These are phyloP conservation scores for Psittacula echo DNA, from an alignment of 2,797 vertebrate species.

Conservation along the genomic window DNA sequence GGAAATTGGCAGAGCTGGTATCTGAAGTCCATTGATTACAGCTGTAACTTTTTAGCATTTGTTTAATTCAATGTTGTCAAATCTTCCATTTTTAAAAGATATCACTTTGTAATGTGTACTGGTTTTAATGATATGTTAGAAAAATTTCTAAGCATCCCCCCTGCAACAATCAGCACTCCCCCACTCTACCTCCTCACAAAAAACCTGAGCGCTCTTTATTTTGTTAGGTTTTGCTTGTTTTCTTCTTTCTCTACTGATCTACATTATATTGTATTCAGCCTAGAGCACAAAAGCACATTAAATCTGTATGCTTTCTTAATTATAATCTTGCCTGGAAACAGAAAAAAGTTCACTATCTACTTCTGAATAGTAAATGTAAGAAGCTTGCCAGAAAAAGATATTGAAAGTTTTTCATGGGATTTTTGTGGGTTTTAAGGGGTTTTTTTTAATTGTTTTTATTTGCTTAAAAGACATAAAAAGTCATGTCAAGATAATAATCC, in stretches of 20 bases:
- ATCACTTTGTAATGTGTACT: not conserved
- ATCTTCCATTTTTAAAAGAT: not conserved
- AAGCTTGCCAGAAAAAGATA: not conserved
- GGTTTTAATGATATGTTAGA: fast-evolving
- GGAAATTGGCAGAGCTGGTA: not conserved
- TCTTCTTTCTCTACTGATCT: not conserved
- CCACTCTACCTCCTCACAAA: fast-evolving
- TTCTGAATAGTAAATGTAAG: not conserved
- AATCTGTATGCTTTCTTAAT: slow-evolving; percentile 9
- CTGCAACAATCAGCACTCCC: not conserved
- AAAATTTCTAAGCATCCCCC: fast-evolving
- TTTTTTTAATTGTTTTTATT: not conserved
- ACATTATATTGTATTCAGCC: not conserved
- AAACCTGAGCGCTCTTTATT: not conserved
- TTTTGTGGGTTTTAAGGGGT: not conserved
- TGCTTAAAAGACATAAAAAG: not conserved
- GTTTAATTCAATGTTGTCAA: not conserved
- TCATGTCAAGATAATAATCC: slow-evolving; percentile 5
- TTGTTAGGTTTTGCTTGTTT: not conserved
- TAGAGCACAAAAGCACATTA: not conserved
- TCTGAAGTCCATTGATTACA: not conserved
- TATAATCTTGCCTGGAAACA: not conserved
- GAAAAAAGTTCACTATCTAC: not conserved
- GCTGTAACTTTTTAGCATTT: not conserved
- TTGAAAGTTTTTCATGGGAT: not conserved